These are phyloP conservation scores for Himalopsyche tibetana DNA, from an alignment of 2,888 invertebrate species.

Conservation along the genomic window DNA sequence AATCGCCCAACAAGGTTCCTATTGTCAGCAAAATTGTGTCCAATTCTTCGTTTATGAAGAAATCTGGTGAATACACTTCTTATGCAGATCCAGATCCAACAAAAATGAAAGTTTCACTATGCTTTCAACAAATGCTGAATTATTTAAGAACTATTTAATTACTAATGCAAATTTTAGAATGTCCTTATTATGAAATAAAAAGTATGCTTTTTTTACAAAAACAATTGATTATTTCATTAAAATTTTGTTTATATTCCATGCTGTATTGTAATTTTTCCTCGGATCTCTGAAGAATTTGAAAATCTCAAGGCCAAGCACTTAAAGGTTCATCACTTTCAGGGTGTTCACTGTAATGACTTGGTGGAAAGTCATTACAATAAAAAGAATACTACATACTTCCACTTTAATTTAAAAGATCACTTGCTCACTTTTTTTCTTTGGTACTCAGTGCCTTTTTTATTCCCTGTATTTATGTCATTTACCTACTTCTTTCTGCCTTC, in stretches of 20 bases:
- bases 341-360: no score
- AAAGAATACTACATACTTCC: no score
- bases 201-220: slow-evolving; percentile 64
- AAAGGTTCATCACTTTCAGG: no score
- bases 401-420: no score
- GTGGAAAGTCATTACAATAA: no score
- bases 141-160: slow-evolving; percentile 58
- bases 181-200: slow-evolving; percentile 29
- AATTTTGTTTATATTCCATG: not conserved
- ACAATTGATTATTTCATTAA: slow-evolving; percentile 39
- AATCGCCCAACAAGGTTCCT: slow-evolving; percentile 72
- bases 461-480: no score
- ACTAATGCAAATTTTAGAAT: slow-evolving; percentile 22
- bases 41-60: slow-evolving; percentile 70
- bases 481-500: no score
- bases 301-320: no score
- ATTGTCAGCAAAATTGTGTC: slow-evolving; percentile 73
- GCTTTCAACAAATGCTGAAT: slow-evolving; percentile 74
- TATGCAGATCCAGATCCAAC: slow-evolving; percentile 70
- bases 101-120: slow-evolving; percentile 71
- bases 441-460: no score
- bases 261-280: no score
- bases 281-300: no score
- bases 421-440: no score
- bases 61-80: slow-evolving; percentile 24